Evolutionary conservation across 2,113 vertebrate species (phyloP).

Genomic region (Ptilorrhoa leucosticta): DNA sequence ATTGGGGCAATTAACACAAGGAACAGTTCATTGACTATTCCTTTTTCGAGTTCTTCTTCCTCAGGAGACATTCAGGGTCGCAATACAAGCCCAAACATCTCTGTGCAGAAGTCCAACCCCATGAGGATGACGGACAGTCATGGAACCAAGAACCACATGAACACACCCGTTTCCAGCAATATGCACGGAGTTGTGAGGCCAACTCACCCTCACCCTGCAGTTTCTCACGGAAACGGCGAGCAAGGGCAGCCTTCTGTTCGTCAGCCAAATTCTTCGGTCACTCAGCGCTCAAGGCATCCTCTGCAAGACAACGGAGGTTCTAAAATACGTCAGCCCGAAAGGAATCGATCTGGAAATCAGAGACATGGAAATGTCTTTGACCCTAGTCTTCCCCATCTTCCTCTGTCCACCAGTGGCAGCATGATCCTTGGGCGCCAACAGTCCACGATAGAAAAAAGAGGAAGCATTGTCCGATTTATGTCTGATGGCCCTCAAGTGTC

Average conservation of each 20-base stretch:
- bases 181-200: conserved; percentile 88
- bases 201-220: conserved; percentile 80
- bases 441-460: conserved; percentile 82
- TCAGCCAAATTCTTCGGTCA: conserved; percentile 78
- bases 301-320: conserved; percentile 77
- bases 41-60: conserved; percentile 80
- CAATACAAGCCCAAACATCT: conserved; percentile 87
- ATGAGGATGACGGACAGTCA: conserved; percentile 87
- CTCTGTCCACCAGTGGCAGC: conserved; percentile 81
- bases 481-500: conserved; percentile 86
- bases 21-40: conserved; percentile 76
- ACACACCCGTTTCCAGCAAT: conserved; percentile 85
- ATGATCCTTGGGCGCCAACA: conserved; percentile 91
- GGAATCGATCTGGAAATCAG: conserved; percentile 84
- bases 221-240: conserved; percentile 86
- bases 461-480: conserved; percentile 94
- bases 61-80: conserved; percentile 89
- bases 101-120: conserved; percentile 84
- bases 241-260: conserved; percentile 82
- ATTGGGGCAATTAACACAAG: conserved; percentile 73
- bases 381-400: conserved; percentile 84
- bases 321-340: conserved; percentile 88
- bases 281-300: conserved; percentile 87
- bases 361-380: conserved; percentile 89
- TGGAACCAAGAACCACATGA: conserved; percentile 88